Evolutionary conservation across 2,888 invertebrate genomes (phyloP).

Genomic region (Agelastica alni): DNA sequence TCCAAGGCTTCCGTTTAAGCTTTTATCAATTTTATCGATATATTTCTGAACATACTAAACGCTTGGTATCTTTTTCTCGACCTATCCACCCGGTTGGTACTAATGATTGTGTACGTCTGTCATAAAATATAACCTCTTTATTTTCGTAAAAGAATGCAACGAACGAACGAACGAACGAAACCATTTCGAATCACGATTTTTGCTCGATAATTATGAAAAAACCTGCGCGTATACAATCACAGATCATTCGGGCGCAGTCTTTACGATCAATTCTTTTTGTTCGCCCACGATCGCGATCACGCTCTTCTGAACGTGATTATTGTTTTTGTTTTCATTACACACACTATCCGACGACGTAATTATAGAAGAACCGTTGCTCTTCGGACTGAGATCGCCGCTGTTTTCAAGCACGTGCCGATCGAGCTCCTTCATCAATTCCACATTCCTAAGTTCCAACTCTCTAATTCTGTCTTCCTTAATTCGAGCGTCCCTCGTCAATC

Average conservation of each 20-base stretch:
- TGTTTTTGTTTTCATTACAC: slow-evolving; percentile 17
- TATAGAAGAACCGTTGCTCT: slow-evolving; percentile 42
- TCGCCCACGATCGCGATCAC: slow-evolving; percentile 40
- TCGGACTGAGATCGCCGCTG: slow-evolving; percentile 18
- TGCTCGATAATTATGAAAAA: slow-evolving; percentile 31
- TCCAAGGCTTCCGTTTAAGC: no score
- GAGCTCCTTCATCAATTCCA: slow-evolving; percentile 41
- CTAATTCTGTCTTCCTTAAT: slow-evolving; percentile 50
- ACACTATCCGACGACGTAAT: slow-evolving; percentile 33
- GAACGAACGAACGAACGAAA: slow-evolving; percentile 22
- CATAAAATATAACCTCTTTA: slow-evolving; percentile 2
- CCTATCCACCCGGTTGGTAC: background rate
- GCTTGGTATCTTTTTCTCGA: no score
- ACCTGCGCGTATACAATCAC: slow-evolving; percentile 45
- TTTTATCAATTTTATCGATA: no score
- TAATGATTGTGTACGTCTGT: background rate
- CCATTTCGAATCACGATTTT: slow-evolving; percentile 30
- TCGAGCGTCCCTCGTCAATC: slow-evolving; percentile 44
- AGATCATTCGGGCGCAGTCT: slow-evolving; percentile 49
- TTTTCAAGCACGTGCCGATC: slow-evolving; percentile 25
- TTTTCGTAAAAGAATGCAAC: slow-evolving; percentile 28
- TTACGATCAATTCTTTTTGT: slow-evolving; percentile 42
- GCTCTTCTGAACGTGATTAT: slow-evolving; percentile 31
- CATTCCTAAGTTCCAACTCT: slow-evolving; percentile 47
- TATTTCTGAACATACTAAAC: no score